These are phyloP conservation scores for Drosophila truncata DNA, from an alignment of 1,140 invertebrate species.

Conservation along the genomic window DNA sequence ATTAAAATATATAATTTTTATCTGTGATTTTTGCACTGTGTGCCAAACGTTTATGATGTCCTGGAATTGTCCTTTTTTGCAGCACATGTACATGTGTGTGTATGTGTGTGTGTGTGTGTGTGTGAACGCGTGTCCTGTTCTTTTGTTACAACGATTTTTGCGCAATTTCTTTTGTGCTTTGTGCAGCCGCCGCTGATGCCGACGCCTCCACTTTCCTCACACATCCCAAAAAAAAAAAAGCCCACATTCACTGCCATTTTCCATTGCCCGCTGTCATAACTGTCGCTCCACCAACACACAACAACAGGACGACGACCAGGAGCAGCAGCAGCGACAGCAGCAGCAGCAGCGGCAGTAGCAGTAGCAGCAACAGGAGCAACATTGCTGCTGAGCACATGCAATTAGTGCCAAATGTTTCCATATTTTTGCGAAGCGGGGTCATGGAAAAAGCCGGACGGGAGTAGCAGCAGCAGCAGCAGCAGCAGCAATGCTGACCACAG, in stretches of 20 bases:
- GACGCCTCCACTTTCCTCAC: slow-evolving; percentile 24
- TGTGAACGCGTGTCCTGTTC: slow-evolving; percentile 60
- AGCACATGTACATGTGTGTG: slow-evolving; percentile 23
- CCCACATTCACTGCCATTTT: slow-evolving; percentile 36
- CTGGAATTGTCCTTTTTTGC: slow-evolving; percentile 75
- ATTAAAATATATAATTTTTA: not conserved
- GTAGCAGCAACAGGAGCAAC: slow-evolving; percentile 32
- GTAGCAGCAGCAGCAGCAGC: slow-evolving; percentile 12
- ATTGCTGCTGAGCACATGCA: slow-evolving; percentile 79
- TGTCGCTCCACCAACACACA: slow-evolving; percentile 64
- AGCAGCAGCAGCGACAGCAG: slow-evolving; percentile 23
- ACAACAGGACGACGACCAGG: slow-evolving; percentile 25
- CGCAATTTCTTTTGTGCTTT: slow-evolving; percentile 82
- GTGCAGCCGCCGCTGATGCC: slow-evolving; percentile 46
- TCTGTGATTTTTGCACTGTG: slow-evolving; percentile 27
- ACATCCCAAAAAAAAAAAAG: slow-evolving; percentile 1
- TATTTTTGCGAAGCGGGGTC: slow-evolving; percentile 65
- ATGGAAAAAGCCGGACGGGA: slow-evolving; percentile 5
- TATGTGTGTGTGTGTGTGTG: slow-evolving; percentile 29
- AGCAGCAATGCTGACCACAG: slow-evolving; percentile 55
- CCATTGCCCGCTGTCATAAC: slow-evolving; percentile 74
- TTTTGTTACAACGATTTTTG: slow-evolving; percentile 82
- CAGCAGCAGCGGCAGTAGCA: slow-evolving; percentile 33
- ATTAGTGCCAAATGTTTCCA: slow-evolving; percentile 83
- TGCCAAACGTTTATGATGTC: slow-evolving; percentile 75